These are phyloP conservation scores for Anadara kagoshimensis DNA, from an alignment of 1,140 invertebrate species.

Conservation along the genomic window DNA sequence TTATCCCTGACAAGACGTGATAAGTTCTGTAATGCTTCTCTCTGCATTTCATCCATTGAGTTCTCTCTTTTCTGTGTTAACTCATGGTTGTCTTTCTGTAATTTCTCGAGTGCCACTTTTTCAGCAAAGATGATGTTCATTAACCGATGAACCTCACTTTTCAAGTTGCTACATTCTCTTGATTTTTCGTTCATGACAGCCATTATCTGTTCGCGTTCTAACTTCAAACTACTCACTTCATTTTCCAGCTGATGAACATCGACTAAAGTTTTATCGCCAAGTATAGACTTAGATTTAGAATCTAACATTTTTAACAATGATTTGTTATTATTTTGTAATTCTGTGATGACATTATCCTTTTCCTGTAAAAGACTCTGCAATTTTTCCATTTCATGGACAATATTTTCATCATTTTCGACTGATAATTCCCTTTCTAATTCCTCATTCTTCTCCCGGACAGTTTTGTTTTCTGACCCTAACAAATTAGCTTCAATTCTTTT, in stretches of 20 bases:
- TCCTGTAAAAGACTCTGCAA: conserved; percentile 51
- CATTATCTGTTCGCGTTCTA: conserved; percentile 73
- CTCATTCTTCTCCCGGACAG: neutral
- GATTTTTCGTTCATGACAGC: conserved; percentile 74
- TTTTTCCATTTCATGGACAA: conserved; percentile 49
- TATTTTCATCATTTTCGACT: conserved; percentile 9
- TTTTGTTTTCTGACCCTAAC: neutral
- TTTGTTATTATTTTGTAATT: conserved; percentile 64
- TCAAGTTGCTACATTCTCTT: conserved; percentile 71
- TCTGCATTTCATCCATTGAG: conserved; percentile 68
- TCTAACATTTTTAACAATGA: conserved; percentile 68
- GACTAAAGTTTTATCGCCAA: conserved; percentile 55
- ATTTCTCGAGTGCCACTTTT: conserved; percentile 69
- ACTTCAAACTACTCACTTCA: conserved; percentile 61
- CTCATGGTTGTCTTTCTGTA: conserved; percentile 70
- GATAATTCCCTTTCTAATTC: conserved; percentile 16
- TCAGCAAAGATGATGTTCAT: conserved; percentile 72
- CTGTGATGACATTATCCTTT: conserved; percentile 64
- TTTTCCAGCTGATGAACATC: conserved; percentile 66
- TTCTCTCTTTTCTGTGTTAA: conserved; percentile 53
- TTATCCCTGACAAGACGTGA: conserved; percentile 74
- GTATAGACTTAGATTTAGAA: conserved; percentile 50
- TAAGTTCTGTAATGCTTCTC: conserved; percentile 73
- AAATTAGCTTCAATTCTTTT: conserved; percentile 11
- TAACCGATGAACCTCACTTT: conserved; percentile 72